These are phyloP conservation scores for Trissolcus japonicus DNA, from an alignment of 2,888 invertebrate species.

Conservation along the genomic window DNA sequence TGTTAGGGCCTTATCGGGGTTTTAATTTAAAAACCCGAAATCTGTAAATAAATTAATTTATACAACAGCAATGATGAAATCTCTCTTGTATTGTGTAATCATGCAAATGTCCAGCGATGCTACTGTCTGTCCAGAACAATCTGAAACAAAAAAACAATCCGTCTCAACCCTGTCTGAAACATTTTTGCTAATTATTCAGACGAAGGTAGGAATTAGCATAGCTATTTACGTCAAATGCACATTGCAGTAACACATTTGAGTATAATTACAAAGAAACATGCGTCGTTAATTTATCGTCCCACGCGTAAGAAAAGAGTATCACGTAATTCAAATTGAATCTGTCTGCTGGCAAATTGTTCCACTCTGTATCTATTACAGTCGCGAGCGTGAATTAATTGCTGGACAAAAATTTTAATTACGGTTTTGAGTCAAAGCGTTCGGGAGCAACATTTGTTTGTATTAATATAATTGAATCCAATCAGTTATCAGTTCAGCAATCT, in stretches of 20 bases:
- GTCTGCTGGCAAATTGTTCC: conserved; percentile 22
- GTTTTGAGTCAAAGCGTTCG: background rate
- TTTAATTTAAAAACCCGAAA: no score
- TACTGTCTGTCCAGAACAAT: conserved; percentile 23
- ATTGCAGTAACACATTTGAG: conserved; percentile 29
- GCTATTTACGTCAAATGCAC: conserved; percentile 44
- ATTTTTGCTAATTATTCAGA: conserved; percentile 38
- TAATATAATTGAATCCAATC: no score
- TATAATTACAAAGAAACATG: conserved; percentile 38
- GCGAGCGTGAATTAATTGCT: conserved; percentile 3
- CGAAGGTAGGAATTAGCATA: conserved; percentile 34
- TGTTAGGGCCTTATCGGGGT: no score
- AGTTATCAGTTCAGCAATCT: no score
- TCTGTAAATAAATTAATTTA: no score
- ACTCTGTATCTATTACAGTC: conserved; percentile 9
- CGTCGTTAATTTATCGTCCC: conserved; percentile 34
- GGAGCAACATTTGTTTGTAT: no score
- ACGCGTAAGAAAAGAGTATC: conserved; percentile 33
- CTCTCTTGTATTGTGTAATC: no score
- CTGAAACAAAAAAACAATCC: no score
- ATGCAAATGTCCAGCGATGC: conserved; percentile 18
- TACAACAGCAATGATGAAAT: no score
- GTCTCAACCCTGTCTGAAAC: conserved; percentile 31
- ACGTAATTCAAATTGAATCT: conserved; percentile 34
- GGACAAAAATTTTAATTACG: background rate